Percentiles rank a stretch among this genome's conserved stretches.
phyloP scores from a whole-genome alignment of 2,888 invertebrate species.

The Patella depressa region DNA sequence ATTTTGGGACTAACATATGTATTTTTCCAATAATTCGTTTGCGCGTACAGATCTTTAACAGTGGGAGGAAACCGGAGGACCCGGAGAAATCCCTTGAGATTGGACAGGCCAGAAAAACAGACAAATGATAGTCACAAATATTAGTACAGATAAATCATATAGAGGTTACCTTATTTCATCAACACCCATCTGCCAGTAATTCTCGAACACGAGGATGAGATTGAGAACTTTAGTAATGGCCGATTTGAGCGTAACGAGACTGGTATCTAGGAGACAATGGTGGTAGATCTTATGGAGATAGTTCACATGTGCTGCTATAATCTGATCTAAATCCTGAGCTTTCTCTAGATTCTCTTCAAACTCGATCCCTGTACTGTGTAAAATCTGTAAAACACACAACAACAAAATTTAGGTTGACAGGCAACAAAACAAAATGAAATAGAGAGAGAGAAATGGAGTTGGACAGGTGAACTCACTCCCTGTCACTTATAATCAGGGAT shows the following conservation, averaged over 20 bases:
- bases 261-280: conserved; percentile 65
- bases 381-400: conserved; percentile 51
- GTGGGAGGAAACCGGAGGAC: too few species aligned
- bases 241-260: conserved; percentile 58
- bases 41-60: too few species aligned
- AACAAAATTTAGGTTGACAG: background rate
- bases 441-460: too few species aligned
- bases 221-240: conserved; percentile 66
- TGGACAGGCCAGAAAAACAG: too few species aligned
- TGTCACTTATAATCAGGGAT: too few species aligned
- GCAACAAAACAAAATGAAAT: background rate
- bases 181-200: conserved; percentile 62
- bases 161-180: conserved; percentile 55
- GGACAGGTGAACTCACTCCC: too few species aligned
- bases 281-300: conserved; percentile 64
- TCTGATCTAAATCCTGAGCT: conserved; percentile 63
- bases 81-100: too few species aligned
- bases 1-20: too few species aligned
- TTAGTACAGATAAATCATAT: background rate
- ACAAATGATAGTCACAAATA: too few species aligned
- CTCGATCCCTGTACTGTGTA: conserved; percentile 67
- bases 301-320: conserved; percentile 58
- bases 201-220: conserved; percentile 58
- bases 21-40: too few species aligned
- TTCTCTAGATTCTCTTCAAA: conserved; percentile 58